Evolutionary conservation across 2,888 invertebrate species (phyloP).

Genomic region (Scaeva pyrastri): DNA sequence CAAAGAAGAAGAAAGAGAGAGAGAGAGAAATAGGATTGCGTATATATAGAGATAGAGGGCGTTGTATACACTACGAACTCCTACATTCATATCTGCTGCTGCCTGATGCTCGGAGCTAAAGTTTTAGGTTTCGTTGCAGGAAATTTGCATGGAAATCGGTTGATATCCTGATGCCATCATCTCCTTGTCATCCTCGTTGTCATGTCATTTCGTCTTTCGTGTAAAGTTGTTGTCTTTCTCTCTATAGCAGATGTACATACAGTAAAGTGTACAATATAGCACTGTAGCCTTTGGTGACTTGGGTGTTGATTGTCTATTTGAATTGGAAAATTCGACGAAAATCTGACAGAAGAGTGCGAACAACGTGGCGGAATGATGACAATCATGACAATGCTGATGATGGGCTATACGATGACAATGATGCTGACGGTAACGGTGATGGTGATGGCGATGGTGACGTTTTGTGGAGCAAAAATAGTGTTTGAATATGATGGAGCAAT

Average conservation of each 20-base stretch:
- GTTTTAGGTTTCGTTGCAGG: slow-evolving; percentile 68
- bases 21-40: slow-evolving; percentile 43
- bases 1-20: neutral
- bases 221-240: slow-evolving; percentile 9
- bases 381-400: slow-evolving; percentile 58
- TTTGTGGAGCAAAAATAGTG: slow-evolving; percentile 14
- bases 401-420: slow-evolving; percentile 47
- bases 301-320: slow-evolving; percentile 70
- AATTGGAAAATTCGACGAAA: slow-evolving; percentile 74
- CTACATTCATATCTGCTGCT: neutral
- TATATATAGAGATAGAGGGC: slow-evolving; percentile 27
- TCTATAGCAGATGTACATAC: neutral
- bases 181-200: slow-evolving; percentile 26
- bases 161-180: slow-evolving; percentile 71
- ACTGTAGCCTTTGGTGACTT: slow-evolving; percentile 36
- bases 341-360: slow-evolving; percentile 52
- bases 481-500: neutral
- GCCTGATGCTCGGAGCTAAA: slow-evolving; percentile 26
- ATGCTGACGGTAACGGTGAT: neutral
- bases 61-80: slow-evolving; percentile 5
- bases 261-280: no score
- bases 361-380: slow-evolving; percentile 66
- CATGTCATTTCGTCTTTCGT: neutral
- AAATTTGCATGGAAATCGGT: slow-evolving; percentile 76
- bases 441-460: slow-evolving; percentile 24